phyloP scores from a whole-genome alignment of 2,888 invertebrate species.

The Charanyca ferruginea region DNA sequence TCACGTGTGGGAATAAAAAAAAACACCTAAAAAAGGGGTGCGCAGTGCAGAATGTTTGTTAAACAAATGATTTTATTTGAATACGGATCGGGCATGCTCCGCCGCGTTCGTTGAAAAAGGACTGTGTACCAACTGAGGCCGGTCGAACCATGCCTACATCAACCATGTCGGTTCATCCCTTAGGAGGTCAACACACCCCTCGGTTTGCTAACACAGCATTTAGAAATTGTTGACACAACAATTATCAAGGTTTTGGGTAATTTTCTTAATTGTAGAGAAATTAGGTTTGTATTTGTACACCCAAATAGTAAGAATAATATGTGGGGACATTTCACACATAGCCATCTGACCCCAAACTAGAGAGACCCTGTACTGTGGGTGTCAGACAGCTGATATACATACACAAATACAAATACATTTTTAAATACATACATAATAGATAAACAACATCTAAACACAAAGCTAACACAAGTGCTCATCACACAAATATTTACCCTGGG shows the following conservation, averaged over 20 bases:
- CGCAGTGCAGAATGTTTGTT: constrained; percentile 43
- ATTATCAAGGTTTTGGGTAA: background rate
- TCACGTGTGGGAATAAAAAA: constrained; percentile 32
- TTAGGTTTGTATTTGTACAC: too few species aligned
- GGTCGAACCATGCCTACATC: constrained; percentile 25
- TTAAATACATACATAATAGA: too few species aligned
- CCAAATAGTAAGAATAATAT: too few species aligned
- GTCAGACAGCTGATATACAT: too few species aligned
- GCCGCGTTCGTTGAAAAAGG: constrained; percentile 36
- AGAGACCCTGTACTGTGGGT: too few species aligned
- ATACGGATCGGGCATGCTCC: constrained; percentile 43
- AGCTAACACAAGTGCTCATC: too few species aligned
- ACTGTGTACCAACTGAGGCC: constrained; percentile 29
- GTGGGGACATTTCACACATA: too few species aligned
- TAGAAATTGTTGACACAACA: constrained; percentile 31
- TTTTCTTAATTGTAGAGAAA: background rate
- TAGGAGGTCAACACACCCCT: constrained; percentile 24
- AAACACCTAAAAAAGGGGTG: constrained; percentile 20
- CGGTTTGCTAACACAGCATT: constrained; percentile 24
- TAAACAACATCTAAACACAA: too few species aligned
- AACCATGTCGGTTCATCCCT: constrained; percentile 28
- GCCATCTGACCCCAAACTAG: too few species aligned
- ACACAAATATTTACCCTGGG: too few species aligned
- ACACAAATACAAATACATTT: too few species aligned
- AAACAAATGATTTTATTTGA: constrained; percentile 60